Base-by-base conservation (phyloP, 2,113 vertebrate species). In the Sinocyclocheilus anophthalmus region DNA sequence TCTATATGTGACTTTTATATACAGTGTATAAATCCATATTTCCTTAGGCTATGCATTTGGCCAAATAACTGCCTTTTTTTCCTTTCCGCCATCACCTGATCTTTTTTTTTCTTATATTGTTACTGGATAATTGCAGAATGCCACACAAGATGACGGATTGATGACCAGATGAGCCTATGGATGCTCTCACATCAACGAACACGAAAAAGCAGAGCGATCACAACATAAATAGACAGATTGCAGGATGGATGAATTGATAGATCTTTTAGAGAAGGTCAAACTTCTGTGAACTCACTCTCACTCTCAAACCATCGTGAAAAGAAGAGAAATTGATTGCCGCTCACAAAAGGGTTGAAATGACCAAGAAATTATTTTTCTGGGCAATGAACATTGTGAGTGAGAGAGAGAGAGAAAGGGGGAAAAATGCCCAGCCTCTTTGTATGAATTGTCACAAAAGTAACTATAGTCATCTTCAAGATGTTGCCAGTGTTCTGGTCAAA, bases 211-310 rank as follows among this genome's bases (percentile, higher is more conserved):
- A 80, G 76, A 90, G 85, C 94, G 93, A 95, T 94, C 93, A 93
- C 94, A 94, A 94, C 94, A 93, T 95, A 94, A 95, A 95, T 95
- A 93, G 95, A 94, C 86, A 87, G 89, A 90, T 86, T 88, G 86
- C 86, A 88, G 92, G 93, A 94, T 91, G 91, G 93, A 95, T 94
- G 94, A 95, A 95, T 94, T 94, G 94, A 95, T 95, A 94, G 95
- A 94, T 94, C 93, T 94, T 93, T 94, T 92, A 94, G 92, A 94
- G 94, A 93, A 95, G 95, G 95, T 95, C 94, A 95, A 95, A 95
- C 94, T 95, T 94, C 93, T 94, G 92, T 93, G 92, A 33, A 33
- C 30, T 33, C 30, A 33, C 92, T 93, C 93, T 94, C 93, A 93
- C 87, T 84, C 91, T 89, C 91, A 90, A 89, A 93, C 93, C 93